Evolutionary conservation across 2,888 invertebrate species (phyloP).

Genomic region (Axea sp.): DNA sequence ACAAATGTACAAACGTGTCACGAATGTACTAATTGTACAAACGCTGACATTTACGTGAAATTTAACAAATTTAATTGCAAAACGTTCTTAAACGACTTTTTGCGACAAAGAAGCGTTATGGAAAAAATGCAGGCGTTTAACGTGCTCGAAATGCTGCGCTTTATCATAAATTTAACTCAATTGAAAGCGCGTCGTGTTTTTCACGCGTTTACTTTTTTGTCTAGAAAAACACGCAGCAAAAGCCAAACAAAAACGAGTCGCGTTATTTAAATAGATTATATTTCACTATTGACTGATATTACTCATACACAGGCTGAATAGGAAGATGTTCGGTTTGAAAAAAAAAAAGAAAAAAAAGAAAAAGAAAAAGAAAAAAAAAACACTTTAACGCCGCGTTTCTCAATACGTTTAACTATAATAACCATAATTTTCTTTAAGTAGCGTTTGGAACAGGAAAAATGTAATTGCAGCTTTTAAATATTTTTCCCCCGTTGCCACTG

Average conservation of each 20-base stretch:
- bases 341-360: too few species aligned
- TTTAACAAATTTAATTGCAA: too few species aligned
- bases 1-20: too few species aligned
- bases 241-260: slow-evolving; percentile 20
- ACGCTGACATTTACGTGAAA: too few species aligned
- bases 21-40: too few species aligned
- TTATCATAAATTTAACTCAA: too few species aligned
- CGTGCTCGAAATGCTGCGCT: too few species aligned
- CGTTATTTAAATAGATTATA: slow-evolving; percentile 26
- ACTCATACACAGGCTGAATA: slow-evolving; percentile 20
- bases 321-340: slow-evolving; percentile 18
- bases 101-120: too few species aligned
- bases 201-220: too few species aligned
- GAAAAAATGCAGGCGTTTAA: too few species aligned
- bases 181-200: too few species aligned
- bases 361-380: slow-evolving; percentile 19
- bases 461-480: slow-evolving; percentile 35
- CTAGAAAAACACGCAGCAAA: not conserved
- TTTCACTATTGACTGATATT: slow-evolving; percentile 13
- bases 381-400: slow-evolving; percentile 37
- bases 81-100: too few species aligned
- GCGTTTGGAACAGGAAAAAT: slow-evolving; percentile 33
- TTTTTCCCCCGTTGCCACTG: slow-evolving; percentile 15
- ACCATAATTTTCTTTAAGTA: slow-evolving; percentile 33
- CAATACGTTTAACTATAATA: slow-evolving; percentile 37